Percentiles rank a stretch among this genome's conserved stretches.
These are phyloP conservation scores for Prinia subflava DNA, from an alignment of 2,113 vertebrate species.

Conservation along the genomic window DNA sequence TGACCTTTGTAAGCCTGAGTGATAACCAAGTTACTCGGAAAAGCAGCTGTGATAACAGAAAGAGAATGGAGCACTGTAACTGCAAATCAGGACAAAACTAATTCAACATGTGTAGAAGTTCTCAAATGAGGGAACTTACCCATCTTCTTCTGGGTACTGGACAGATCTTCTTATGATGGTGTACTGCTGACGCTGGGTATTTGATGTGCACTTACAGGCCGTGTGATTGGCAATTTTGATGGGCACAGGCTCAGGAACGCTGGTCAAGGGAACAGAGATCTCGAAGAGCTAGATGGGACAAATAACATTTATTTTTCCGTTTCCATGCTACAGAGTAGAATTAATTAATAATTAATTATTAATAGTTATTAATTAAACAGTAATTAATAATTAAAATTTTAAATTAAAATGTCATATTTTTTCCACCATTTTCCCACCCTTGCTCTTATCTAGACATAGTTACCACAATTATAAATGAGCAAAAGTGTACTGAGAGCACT, in stretches of 20 bases:
- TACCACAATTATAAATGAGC: neutral
- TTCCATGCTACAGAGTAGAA: neutral
- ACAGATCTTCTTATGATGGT: slow-evolving; percentile 79
- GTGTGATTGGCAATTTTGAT: slow-evolving; percentile 95
- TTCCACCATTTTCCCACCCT: neutral
- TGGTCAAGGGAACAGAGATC: slow-evolving; percentile 86
- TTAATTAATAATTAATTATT: neutral
- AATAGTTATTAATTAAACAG: neutral
- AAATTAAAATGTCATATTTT: neutral
- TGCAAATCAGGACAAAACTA: neutral
- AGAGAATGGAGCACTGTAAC: neutral
- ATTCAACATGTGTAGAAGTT: neutral
- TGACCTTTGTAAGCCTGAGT: neutral
- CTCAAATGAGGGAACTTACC: slow-evolving; percentile 61
- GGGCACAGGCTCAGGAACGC: slow-evolving; percentile 87
- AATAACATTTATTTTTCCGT: neutral
- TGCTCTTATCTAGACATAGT: neutral
- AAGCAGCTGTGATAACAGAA: neutral
- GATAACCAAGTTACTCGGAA: neutral
- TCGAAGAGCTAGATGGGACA: slow-evolving; percentile 83
- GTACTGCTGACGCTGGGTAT: slow-evolving; percentile 61
- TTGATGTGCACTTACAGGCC: slow-evolving; percentile 85
- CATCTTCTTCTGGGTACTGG: slow-evolving; percentile 67
- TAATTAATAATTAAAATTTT: neutral
- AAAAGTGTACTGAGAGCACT: neutral